Evolutionary conservation across 2,797 vertebrate species (phyloP).

Genomic region (Salmo trutta): DNA sequence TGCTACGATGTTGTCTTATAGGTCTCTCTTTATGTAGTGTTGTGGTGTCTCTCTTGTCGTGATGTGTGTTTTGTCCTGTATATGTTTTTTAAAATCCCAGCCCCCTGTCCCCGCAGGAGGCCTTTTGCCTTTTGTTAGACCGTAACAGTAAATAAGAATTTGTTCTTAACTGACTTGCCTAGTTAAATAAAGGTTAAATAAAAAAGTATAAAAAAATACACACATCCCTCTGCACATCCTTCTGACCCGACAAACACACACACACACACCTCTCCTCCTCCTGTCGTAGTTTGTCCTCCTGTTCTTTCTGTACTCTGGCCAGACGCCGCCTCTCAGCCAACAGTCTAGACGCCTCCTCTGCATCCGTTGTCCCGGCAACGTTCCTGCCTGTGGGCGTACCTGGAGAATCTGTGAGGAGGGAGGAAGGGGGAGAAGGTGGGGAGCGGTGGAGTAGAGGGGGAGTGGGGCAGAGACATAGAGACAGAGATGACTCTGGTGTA

Average conservation of each 20-base stretch:
- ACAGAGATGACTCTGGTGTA: neutral
- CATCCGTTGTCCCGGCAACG: slow-evolving; percentile 84
- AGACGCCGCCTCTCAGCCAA: slow-evolving; percentile 86
- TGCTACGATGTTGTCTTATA: too few species aligned
- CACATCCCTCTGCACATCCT: neutral
- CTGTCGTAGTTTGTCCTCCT: slow-evolving; percentile 84
- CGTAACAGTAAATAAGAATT: too few species aligned
- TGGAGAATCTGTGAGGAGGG: slow-evolving; percentile 62
- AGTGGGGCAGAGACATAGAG: too few species aligned
- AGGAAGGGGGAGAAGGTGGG: neutral
- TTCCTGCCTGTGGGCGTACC: slow-evolving; percentile 73
- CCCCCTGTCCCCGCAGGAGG: too few species aligned
- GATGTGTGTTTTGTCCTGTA: too few species aligned
- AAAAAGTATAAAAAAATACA: neutral
- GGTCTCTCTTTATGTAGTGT: too few species aligned
- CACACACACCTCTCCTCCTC: slow-evolving; percentile 81
- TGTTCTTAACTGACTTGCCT: too few species aligned
- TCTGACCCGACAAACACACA: neutral
- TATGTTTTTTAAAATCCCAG: too few species aligned
- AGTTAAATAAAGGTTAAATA: too few species aligned
- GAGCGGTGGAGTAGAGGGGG: too few species aligned
- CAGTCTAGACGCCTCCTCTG: slow-evolving; percentile 88
- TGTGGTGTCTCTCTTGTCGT: too few species aligned
- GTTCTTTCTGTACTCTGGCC: slow-evolving; percentile 89
- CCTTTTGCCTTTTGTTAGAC: too few species aligned